phyloP scores from a whole-genome alignment of 2,888 invertebrate genomes.

The Portevinia maculata region DNA sequence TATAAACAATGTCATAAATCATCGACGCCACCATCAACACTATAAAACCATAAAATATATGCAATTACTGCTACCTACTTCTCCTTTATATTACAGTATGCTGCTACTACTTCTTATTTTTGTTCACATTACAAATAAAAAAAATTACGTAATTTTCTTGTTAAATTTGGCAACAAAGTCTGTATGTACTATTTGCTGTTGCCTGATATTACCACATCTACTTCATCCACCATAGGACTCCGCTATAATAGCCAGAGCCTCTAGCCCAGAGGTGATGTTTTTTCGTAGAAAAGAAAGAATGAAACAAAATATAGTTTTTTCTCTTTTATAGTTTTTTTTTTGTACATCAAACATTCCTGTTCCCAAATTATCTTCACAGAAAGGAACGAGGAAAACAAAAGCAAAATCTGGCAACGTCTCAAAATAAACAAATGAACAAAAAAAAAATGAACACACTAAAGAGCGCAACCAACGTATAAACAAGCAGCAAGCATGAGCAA shows the following conservation, averaged over 20 bases:
- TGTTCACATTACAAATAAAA: constrained; percentile 40
- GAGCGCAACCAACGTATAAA: constrained; percentile 61
- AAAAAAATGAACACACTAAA: constrained; percentile 58
- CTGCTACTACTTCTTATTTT: constrained; percentile 40
- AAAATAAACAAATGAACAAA: constrained; percentile 67
- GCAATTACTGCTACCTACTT: constrained; percentile 53
- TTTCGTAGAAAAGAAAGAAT: constrained; percentile 23
- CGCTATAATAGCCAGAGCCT: constrained; percentile 44
- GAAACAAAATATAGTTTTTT: constrained; percentile 27
- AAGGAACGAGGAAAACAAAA: constrained; percentile 5
- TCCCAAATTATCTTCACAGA: constrained; percentile 61
- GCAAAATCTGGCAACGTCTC: constrained; percentile 71
- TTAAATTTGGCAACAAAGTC: constrained; percentile 68
- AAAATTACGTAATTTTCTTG: constrained; percentile 69
- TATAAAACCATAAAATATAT: constrained; percentile 46
- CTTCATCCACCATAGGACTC: constrained; percentile 46
- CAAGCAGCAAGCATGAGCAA: constrained; percentile 52
- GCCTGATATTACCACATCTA: constrained; percentile 39
- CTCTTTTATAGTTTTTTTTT: constrained; percentile 13
- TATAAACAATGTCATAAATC: constrained; percentile 71
- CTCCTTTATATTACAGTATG: constrained; percentile 27
- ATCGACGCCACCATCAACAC: constrained; percentile 47
- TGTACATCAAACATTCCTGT: constrained; percentile 62
- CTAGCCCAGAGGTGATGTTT: constrained; percentile 65
- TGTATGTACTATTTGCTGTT: constrained; percentile 6